Percentiles rank a stretch among this genome's conserved stretches.
Evolutionary conservation across 1,140 invertebrate genomes (phyloP).

Genomic region (Teleopsis dalmanni): DNA sequence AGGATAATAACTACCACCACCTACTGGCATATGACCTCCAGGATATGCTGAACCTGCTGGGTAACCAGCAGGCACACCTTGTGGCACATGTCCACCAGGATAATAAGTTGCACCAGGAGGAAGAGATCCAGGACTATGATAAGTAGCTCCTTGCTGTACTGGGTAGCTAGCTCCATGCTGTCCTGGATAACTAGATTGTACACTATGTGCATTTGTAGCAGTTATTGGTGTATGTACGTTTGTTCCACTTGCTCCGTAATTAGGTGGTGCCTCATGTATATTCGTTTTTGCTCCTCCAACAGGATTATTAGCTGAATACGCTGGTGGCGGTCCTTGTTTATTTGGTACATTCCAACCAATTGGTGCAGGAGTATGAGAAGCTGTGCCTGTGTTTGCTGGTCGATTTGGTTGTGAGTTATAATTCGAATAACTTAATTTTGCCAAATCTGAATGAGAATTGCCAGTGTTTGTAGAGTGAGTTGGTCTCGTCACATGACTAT

Average conservation of each 20-base stretch:
- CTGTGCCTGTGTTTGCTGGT: conserved; percentile 11
- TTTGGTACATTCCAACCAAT: conserved; percentile 40
- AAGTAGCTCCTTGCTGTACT: background rate
- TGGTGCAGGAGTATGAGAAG: conserved; percentile 9
- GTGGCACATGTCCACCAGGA: conserved; percentile 12
- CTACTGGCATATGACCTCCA: conserved; percentile 18
- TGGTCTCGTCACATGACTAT: conserved; percentile 29
- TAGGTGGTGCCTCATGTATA: conserved; percentile 29
- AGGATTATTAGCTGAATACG: conserved; percentile 33
- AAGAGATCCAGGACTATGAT: conserved; percentile 12
- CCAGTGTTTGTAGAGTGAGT: conserved; percentile 20
- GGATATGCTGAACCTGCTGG: conserved; percentile 18
- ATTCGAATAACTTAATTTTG: conserved; percentile 37
- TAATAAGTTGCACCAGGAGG: conserved; percentile 24
- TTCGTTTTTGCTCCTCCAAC: conserved; percentile 28
- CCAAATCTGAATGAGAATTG: conserved; percentile 33
- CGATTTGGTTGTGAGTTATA: conserved; percentile 40
- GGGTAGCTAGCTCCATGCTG: conserved; percentile 3
- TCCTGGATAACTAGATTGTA: conserved; percentile 15
- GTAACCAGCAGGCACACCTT: conserved; percentile 18
- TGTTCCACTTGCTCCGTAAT: conserved; percentile 17
- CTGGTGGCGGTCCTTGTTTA: conserved; percentile 27
- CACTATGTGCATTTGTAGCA: conserved; percentile 24
- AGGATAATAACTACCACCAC: conserved; percentile 22
- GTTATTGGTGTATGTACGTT: conserved; percentile 25